Base-by-base conservation (phyloP, 2,797 vertebrate genomes). In the Phylloscopus collybita region DNA sequence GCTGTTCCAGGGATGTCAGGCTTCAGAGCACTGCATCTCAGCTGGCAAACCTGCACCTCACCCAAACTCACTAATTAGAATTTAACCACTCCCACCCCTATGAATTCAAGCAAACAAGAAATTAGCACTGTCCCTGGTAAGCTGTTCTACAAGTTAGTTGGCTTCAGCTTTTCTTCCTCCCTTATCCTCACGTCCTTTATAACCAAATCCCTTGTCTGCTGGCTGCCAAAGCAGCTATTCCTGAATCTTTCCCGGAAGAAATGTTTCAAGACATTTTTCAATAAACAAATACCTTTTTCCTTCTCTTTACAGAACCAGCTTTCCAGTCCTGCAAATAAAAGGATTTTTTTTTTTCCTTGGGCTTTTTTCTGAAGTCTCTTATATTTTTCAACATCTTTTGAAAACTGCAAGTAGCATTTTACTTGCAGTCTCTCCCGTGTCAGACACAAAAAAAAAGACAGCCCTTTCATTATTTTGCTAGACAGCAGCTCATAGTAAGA, bases 101-200 rank as follows among this genome's bases (percentile, higher is more conserved):
- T 30, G 49, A 80, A 86, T 60, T 47, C 57, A 47, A 88, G 90
- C 0, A 19, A 91, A 82, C 18, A 61, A 80, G 74, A 71, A 91
- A 88, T 74, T 36, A 79, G 45, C 47, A 40, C 53, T 17, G 25
- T 54, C 72, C 5, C 59, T 50, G 16, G 9, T 20, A 92, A 95
- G 92, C 73, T 93, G 92, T n/a, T 92, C 76, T 61, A 78, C 92
- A 61, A 62, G 91, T 92, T 70, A 27, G 83, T 47, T 49, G 30
- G 21, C 83, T 90, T 81, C 47, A 23, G 26, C 50, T 61, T 81
- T 61, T 50, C 69, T 59, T 29, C 80, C 8, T 38, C 50, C 36
- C 30, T 65, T 66, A 36, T 11, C 10, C 54, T 25, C 22, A 14
- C 5, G 50, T 61, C 42, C 30, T 80, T 62, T 87, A 88, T 75